Evolutionary conservation across 1,140 invertebrate genomes (phyloP).

Genomic region (Drosophila teissieri): DNA sequence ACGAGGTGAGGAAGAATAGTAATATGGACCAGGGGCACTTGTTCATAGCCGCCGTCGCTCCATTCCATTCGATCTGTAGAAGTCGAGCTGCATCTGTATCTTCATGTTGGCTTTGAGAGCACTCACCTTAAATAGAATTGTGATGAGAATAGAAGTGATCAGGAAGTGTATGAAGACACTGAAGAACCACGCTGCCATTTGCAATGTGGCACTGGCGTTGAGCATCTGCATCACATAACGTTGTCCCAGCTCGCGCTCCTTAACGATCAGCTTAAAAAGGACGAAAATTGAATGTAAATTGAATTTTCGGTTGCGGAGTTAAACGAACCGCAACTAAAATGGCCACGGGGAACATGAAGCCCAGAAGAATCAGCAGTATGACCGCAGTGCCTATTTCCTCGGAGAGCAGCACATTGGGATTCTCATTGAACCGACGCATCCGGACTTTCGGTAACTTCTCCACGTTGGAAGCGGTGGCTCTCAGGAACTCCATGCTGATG

Average conservation of each 20-base stretch:
- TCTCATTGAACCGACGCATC: background rate
- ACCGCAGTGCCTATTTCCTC: background rate
- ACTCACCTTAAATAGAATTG: background rate
- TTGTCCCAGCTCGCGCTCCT: slow-evolving; percentile 12
- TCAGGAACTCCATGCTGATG: slow-evolving; percentile 1
- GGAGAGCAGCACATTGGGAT: accelerated
- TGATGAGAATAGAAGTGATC: background rate
- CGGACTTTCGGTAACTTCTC: background rate
- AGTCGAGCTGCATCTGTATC: background rate
- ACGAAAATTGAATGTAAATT: too few species aligned
- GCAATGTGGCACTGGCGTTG: slow-evolving; percentile 1
- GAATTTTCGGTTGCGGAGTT: too few species aligned
- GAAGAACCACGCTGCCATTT: background rate
- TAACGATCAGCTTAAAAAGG: slow-evolving; percentile 5
- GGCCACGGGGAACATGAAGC: slow-evolving; percentile 20
- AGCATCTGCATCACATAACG: background rate
- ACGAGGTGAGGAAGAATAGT: slow-evolving; percentile 28
- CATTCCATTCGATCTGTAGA: slow-evolving; percentile 30
- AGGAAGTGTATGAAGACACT: background rate
- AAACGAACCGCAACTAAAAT: background rate
- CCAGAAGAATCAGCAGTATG: slow-evolving; percentile 4
- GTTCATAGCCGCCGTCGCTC: background rate
- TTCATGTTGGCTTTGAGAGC: too few species aligned
- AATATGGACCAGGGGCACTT: slow-evolving; percentile 41
- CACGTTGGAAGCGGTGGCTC: background rate